Base-by-base conservation (phyloP, 2,797 vertebrate genomes). In the Hydrolagus colliei region DNA sequence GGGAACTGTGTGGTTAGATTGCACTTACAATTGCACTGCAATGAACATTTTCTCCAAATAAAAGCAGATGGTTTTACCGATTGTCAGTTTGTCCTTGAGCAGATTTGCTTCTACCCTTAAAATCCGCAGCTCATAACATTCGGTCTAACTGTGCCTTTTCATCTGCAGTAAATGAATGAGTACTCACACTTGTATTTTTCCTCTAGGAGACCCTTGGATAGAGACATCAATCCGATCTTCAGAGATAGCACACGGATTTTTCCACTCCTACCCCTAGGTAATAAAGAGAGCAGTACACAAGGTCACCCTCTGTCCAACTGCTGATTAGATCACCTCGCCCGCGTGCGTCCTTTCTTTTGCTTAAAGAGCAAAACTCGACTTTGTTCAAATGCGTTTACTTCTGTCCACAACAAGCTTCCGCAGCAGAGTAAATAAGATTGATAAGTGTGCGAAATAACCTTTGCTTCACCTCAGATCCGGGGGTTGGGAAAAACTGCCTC, bases 151-250 rank as follows among this genome's bases (percentile, higher is more conserved):
- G 41, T 61, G 32, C 27, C n/a, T 14, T 18, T 59, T 0, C 59
- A 74, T 14, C 35, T 18, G 35, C 85, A 61, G 18, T 59, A 68
- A 73, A 18, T 1, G 20, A 59, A 10, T 72, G 87, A 14, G 86
- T 92, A 92, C 97, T 95, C 95, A 97, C 98, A 96, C 96, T 95
- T 96, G 91, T 99, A 99, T 88, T 99, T 99, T 89, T 99, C 97
- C 89, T 98, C 97, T 90, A 99, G 92, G 88, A 98, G 96, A 71
- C 97, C 98, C 89, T 98, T 99, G 87, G 95, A 98, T 87, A 99
- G 96, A 86, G 96, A 98, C 75, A 98, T 97, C 89, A 99, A 90
- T 77, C 97, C 97, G 78, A 99, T 98, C 93, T 98, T 98, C 94
- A 98, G 93, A 86, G 97, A 98, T 87, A 98, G 94, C 86, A 96